Conservation (phyloP, 1,140 invertebrate species). For the roundworm (Caenorhabditis elegans) region WBcel235 BX284603.4:6839001-6839500, state of each 20-base stretch:
- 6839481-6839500: conserved; percentile 92
- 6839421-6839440: conserved; percentile 25
- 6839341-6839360: conserved; percentile 28
- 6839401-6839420: neutral
- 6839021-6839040: conserved; percentile 7
- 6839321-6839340: conserved; percentile 52
- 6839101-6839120: conserved; percentile 15
- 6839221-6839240: neutral
- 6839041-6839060: conserved; percentile 36
- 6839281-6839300: conserved; percentile 34
- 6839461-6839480: conserved; percentile 81
- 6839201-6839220: neutral
- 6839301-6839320: conserved; percentile 52
- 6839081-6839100: conserved; percentile 32
- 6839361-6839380: conserved; percentile 6
- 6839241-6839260: neutral
- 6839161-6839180: neutral
- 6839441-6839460: conserved; percentile 21
- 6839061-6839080: conserved; percentile 22
- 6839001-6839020: neutral
- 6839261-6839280: neutral
- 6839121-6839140: conserved; percentile 31
- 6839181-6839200: conserved; percentile 1
- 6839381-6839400: neutral
- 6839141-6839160: neutral